Evolutionary conservation across 2,113 vertebrate genomes (phyloP).

Genomic region (Nothoprocta perdicaria): DNA sequence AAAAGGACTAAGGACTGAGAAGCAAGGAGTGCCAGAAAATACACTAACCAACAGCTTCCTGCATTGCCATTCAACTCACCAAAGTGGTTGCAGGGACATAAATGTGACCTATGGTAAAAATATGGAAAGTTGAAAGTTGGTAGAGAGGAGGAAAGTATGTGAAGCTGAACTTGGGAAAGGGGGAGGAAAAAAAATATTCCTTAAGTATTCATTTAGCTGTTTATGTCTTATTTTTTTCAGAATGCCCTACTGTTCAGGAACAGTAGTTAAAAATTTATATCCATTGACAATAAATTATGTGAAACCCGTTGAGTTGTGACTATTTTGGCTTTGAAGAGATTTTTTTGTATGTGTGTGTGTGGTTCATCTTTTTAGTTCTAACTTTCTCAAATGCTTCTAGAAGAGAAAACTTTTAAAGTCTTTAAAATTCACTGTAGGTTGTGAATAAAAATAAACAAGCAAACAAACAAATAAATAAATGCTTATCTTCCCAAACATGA

Average conservation of each 20-base stretch:
- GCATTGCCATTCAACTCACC: fast-evolving
- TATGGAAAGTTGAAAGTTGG: background rate
- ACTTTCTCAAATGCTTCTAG: background rate
- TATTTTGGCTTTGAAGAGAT: background rate
- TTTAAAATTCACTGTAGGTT: background rate
- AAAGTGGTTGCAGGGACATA: background rate
- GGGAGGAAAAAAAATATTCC: background rate
- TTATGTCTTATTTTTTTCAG: background rate
- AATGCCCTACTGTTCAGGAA: background rate
- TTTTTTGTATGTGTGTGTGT: no score
- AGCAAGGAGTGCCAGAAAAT: background rate
- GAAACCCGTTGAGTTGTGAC: background rate
- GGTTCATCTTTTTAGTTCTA: background rate
- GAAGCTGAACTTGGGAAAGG: background rate
- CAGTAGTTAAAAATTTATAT: background rate
- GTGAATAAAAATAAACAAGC: background rate
- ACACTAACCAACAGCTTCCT: background rate
- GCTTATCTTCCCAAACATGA: background rate
- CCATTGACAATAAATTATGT: background rate
- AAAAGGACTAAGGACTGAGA: background rate
- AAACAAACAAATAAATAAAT: no score
- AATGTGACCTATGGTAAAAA: background rate
- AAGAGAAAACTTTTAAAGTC: background rate
- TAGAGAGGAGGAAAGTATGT: fast-evolving
- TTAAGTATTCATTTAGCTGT: background rate